Conservation (phyloP, 2,797 vertebrate genomes). For the Micropoecilia bifurca region DNA sequence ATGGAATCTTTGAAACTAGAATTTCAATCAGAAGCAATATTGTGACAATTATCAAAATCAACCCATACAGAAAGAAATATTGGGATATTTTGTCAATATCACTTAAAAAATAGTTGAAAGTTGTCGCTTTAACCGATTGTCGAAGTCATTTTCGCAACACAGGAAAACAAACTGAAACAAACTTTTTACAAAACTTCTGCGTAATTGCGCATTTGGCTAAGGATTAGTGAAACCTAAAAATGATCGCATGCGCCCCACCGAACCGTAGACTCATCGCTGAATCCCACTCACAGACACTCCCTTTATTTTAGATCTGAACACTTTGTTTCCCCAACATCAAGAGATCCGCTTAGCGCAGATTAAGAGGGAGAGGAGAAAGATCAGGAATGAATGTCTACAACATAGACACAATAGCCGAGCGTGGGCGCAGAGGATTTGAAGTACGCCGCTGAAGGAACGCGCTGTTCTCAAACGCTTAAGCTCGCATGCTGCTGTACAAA, state of each 20-base stretch:
- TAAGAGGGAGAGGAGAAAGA: conserved; percentile 33
- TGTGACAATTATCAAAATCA: background rate
- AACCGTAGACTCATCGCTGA: conserved; percentile 12
- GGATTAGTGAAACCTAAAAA: conserved; percentile 2
- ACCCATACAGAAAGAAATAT: background rate
- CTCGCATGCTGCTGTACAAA: conserved; percentile 19
- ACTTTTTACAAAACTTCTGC: background rate
- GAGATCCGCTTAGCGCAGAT: conserved; percentile 36
- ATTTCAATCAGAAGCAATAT: background rate
- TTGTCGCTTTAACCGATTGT: background rate
- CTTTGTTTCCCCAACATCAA: conserved; percentile 35
- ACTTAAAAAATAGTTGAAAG: background rate
- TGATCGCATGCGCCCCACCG: too few species aligned
- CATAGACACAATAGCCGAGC: conserved; percentile 35
- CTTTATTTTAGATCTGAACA: conserved; percentile 19
- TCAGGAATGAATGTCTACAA: conserved; percentile 32
- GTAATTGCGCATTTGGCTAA: background rate
- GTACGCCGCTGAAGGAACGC: conserved; percentile 42
- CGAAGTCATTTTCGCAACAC: background rate
- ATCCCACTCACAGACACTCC: conserved; percentile 10
- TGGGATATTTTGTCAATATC: background rate
- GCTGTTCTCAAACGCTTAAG: conserved; percentile 36
- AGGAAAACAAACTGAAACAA: background rate
- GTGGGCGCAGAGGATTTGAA: conserved; percentile 59
- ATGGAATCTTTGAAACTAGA: background rate